Evolutionary conservation across 2,888 invertebrate species (phyloP).

Genomic region (Chymomyza amoena): DNA sequence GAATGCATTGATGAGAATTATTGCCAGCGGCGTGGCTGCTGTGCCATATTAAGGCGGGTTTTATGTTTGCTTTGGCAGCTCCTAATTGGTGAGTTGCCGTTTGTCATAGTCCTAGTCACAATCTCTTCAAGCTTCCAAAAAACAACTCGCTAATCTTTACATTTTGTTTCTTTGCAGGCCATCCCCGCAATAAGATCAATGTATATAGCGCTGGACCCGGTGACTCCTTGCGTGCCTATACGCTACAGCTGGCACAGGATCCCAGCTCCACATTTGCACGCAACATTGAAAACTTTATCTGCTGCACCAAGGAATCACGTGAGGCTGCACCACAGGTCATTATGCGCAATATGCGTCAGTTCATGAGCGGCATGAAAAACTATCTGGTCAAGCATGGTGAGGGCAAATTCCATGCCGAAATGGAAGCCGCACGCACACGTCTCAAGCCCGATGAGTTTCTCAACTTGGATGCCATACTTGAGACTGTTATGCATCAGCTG

Average conservation of each 20-base stretch:
- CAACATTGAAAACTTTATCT: constrained; percentile 95
- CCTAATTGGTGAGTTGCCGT: constrained; percentile 68
- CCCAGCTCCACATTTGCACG: constrained; percentile 93
- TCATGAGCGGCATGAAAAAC: constrained; percentile 99
- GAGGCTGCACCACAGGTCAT: constrained; percentile 93
- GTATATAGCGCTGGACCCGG: constrained; percentile 82
- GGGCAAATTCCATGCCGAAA: constrained; percentile 93
- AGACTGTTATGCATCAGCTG: constrained; percentile 95
- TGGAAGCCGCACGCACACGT: constrained; percentile 83
- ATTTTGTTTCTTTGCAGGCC: constrained; percentile 81
- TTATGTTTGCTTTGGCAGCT: constrained; percentile 60
- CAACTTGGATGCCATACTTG: constrained; percentile 96
- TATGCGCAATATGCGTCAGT: constrained; percentile 95
- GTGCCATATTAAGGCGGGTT: constrained; percentile 58
- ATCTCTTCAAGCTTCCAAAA: not conserved
- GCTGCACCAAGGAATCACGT: constrained; percentile 93
- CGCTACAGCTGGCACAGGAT: constrained; percentile 89
- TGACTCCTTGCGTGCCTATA: constrained; percentile 87
- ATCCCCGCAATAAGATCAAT: constrained; percentile 82
- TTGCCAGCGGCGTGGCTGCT: constrained; percentile 45
- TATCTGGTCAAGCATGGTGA: constrained; percentile 98
- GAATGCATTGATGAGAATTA: constrained; percentile 67
- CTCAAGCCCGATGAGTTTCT: constrained; percentile 94
- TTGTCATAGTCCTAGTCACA: not conserved
- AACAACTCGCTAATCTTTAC: not conserved